Base-by-base conservation (phyloP, 2,797 vertebrate species). In the Megalops cyprinoides region DNA sequence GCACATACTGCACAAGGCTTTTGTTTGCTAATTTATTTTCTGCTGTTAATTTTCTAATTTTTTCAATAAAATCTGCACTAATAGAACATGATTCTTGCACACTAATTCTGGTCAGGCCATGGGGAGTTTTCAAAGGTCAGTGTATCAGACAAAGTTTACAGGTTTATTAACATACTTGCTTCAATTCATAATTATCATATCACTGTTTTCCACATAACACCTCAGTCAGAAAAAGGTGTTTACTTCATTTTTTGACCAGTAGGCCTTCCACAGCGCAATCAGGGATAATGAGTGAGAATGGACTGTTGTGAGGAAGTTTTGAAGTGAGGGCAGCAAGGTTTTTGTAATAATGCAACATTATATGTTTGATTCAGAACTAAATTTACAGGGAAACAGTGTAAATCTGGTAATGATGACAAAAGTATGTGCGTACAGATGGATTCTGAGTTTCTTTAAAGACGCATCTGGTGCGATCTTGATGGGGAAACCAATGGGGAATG, bases 51-150 rank as follows among this genome's bases (percentile, higher is more conserved):
- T 18, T 71, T 42, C 67, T 71, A 42, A 18, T 71, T 39, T 67
- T 71, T 71, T 71, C 67, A 71, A 71, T 71, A 71, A 71, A 71
- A 42, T 20, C 20, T 71, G 18, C 20, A 42, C 37, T 71, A 20
- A 37, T 42, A 39, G 18, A 71, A 71, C 20, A n/a, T 71, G 67
- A 39, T 71, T 23, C 67, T 71, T 71, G 39, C 23, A 12, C 23
- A 39, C 44, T 71, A 18, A 65, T 34, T 37, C 12, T 65, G 10
- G n/a, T n/a, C n/a, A n/a, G n/a, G 46, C 10, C 46, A 48, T 48
- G 4, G 10, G 46, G 46, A 48, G 37, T 65, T 14, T 37, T 37
- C 1, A 37, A 2, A 31, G 1, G 28, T 12, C 28, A 31, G 18
- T 31, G 28, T 60, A 60, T 9, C 56, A 34, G 18, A 34, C 31